Base-by-base conservation (phyloP, 2,888 invertebrate genomes). In the Acrocyrtus sp. region DNA sequence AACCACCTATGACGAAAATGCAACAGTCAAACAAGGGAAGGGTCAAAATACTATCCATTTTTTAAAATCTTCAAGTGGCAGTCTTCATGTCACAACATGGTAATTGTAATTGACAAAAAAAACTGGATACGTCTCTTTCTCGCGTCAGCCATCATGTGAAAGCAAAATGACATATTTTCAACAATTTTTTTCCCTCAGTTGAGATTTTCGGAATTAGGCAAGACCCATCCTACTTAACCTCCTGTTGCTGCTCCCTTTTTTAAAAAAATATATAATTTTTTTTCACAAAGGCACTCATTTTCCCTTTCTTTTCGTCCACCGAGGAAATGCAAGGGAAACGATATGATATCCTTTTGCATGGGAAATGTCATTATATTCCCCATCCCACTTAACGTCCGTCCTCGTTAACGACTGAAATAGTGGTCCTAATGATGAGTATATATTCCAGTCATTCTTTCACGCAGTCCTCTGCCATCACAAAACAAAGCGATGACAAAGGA, bases 371-470 rank as follows among this genome's bases (percentile, higher is more conserved):
- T 50, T 6, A 39, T 39, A 47, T 47, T 5, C 47, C 6, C 12
- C n/a, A 17, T 47, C 47, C 15, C 17, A 17, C 12, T n/a, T 47
- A 8, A 17, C 6, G 47, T n/a, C 47, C 6, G n/a, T 8, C n/a
- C 17, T n/a, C 15, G 47, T 47, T 47, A 47, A 47, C 12, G 15
- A 47, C n/a, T 47, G n/a, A 47, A 8, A 17, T 15, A 47, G n/a
- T n/a, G 22, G 41, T 51, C 41, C 19, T 68, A 60, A 60, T 62
- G 56, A 69, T 29, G 56, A 41, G 56, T 69, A 69, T 62, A 56
- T 62, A 69, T 69, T 69, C 61, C 69, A 69, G 69, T 69, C 69
- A 62, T 56, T 69, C 69, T 48, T 69, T 56, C 26, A 41, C 41
- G 45, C 43, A 68, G 53, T 45, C 60, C 60, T 47, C 51, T 60